A percentile compares a stretch with the other conserved stretches of the same genome.
These are phyloP conservation scores for Melanotaenia maccullochi DNA, from an alignment of 2,797 vertebrate species.

Conservation along the genomic window DNA sequence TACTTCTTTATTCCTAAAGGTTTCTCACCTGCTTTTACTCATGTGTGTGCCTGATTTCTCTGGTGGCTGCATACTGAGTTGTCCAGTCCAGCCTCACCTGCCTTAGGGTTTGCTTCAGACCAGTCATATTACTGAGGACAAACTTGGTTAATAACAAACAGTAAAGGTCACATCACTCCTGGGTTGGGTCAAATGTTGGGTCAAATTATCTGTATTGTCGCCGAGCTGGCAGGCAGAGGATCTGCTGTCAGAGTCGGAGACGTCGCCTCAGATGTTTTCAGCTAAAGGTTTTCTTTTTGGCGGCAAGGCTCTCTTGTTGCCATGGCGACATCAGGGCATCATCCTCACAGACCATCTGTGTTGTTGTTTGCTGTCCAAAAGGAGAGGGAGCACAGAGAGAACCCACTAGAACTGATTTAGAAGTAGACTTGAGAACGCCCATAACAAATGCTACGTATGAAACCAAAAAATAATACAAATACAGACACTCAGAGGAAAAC, in stretches of 20 bases:
- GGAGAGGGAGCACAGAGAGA: conserved; percentile 27
- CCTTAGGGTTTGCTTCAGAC: too few relatives aligned
- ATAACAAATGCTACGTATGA: neutral
- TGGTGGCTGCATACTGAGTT: too few relatives aligned
- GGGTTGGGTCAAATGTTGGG: neutral
- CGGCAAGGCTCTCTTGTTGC: conserved; percentile 44
- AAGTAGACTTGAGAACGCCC: neutral
- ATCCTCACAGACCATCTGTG: conserved; percentile 76
- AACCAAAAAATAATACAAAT: neutral
- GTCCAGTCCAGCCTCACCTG: too few relatives aligned
- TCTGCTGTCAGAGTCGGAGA: conserved; percentile 18
- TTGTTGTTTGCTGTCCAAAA: conserved; percentile 62
- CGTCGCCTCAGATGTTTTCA: conserved; percentile 44
- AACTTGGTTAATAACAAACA: too few relatives aligned
- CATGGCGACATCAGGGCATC: conserved; percentile 65
- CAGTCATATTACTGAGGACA: too few relatives aligned
- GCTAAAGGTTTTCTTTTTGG: conserved; percentile 51
- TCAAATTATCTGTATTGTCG: neutral
- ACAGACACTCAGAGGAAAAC: conserved; percentile 1
- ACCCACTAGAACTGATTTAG: neutral
- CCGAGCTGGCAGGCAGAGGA: neutral
- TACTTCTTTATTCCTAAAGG: too few relatives aligned
- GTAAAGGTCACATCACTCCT: too few relatives aligned
- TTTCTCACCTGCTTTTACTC: too few relatives aligned
- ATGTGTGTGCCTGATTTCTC: too few relatives aligned